A percentile compares a stretch with the other conserved stretches of the same genome.
phyloP scores from a whole-genome alignment of 2,888 invertebrate species.

The Habrosyne pyritoides region DNA sequence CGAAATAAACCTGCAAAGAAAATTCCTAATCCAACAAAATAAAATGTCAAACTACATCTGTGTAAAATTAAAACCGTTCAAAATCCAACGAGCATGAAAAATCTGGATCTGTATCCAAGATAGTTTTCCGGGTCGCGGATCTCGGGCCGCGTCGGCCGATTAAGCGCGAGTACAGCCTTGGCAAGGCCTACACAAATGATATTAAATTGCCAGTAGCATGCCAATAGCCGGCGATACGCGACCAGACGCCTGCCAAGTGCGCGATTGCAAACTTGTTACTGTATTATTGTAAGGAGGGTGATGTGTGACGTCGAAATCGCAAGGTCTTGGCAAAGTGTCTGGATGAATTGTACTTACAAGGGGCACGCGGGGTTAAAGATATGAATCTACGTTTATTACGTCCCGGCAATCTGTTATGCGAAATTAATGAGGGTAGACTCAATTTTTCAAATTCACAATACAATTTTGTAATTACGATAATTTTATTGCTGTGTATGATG shows the following conservation, averaged over 20 bases:
- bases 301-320: neutral
- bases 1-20: too few relatives aligned
- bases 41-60: constrained; percentile 11
- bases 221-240: constrained; percentile 68
- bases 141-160: constrained; percentile 52
- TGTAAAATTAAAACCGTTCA: constrained; percentile 9
- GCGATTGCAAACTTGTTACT: constrained; percentile 52
- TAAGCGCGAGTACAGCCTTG: constrained; percentile 61
- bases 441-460: neutral
- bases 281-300: constrained; percentile 2
- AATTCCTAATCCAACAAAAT: constrained; percentile 20
- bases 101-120: constrained; percentile 48
- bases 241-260: constrained; percentile 55
- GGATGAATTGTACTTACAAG: neutral
- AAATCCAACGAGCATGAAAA: constrained; percentile 55
- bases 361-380: neutral
- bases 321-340: constrained; percentile 7
- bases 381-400: neutral
- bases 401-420: neutral
- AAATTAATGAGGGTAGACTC: neutral
- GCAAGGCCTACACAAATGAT: constrained; percentile 79
- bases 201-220: constrained; percentile 76
- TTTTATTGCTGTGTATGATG: too few relatives aligned
- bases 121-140: constrained; percentile 63
- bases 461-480: too few relatives aligned